These are phyloP conservation scores for Atherinosoma microstoma DNA, from an alignment of 2,797 vertebrate species.

Conservation along the genomic window DNA sequence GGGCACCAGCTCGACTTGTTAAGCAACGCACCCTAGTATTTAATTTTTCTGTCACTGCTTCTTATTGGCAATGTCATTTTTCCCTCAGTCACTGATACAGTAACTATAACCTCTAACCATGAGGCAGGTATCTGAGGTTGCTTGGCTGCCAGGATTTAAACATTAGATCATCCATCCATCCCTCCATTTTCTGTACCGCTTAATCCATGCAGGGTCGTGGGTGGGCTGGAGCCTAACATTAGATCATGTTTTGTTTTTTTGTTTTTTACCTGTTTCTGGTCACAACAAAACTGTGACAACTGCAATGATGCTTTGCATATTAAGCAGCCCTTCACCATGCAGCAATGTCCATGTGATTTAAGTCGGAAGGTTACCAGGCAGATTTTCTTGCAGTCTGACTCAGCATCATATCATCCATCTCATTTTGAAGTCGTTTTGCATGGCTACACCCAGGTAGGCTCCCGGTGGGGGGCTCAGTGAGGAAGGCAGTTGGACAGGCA, in stretches of 20 bases:
- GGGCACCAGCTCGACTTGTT: neutral
- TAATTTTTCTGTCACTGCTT: neutral
- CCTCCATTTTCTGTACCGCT: too few relatives aligned
- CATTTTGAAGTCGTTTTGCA: slow-evolving; percentile 73
- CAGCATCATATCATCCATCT: slow-evolving; percentile 60
- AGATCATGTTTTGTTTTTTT: slow-evolving; percentile 12
- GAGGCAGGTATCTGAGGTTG: neutral
- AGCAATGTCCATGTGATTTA: slow-evolving; percentile 9
- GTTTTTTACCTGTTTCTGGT: slow-evolving; percentile 15
- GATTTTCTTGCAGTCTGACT: slow-evolving; percentile 65
- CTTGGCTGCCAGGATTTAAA: slow-evolving; percentile 39
- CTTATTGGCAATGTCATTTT: neutral
- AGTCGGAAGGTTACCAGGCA: slow-evolving; percentile 59
- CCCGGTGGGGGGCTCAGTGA: slow-evolving; percentile 61
- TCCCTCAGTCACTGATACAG: neutral
- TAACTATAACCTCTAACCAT: neutral
- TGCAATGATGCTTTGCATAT: slow-evolving; percentile 17
- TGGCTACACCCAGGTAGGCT: slow-evolving; percentile 64
- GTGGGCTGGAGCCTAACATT: too few relatives aligned
- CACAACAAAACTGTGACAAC: slow-evolving; percentile 8
- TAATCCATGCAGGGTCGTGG: too few relatives aligned
- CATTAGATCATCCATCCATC: neutral
- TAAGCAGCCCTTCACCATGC: neutral
- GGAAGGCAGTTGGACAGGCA: slow-evolving; percentile 64
- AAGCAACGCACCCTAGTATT: neutral